phyloP scores from a whole-genome alignment of 2,797 vertebrate species.

The Enteromius argenteus region DNA sequence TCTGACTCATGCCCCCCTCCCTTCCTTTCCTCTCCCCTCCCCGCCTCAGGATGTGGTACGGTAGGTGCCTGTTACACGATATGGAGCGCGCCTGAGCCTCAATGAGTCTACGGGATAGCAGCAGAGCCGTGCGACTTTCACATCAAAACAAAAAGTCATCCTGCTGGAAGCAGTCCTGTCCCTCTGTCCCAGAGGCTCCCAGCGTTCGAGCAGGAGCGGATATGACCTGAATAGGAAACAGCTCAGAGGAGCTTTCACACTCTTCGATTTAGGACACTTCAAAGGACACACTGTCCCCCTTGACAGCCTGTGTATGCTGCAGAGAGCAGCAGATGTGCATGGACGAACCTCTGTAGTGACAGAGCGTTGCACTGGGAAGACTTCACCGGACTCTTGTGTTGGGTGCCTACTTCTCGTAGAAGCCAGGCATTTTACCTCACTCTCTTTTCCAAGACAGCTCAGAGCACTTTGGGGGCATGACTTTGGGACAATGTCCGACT shows the following conservation, averaged over 20 bases:
- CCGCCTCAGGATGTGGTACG: conserved; percentile 77
- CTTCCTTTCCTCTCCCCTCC: conserved; percentile 60
- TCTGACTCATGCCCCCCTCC: conserved; percentile 62
- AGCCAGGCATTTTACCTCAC: conserved; percentile 60
- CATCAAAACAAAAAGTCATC: conserved; percentile 67
- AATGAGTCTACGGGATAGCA: conserved; percentile 75
- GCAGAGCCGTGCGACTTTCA: conserved; percentile 62
- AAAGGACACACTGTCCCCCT: conserved; percentile 71
- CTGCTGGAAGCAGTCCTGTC: conserved; percentile 64
- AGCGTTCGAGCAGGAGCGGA: conserved; percentile 41
- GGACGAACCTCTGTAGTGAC: conserved; percentile 68
- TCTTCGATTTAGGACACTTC: conserved; percentile 66
- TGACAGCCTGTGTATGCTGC: conserved; percentile 70
- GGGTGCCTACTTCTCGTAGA: conserved; percentile 50
- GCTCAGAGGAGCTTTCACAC: conserved; percentile 48
- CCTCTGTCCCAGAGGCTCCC: conserved; percentile 58
- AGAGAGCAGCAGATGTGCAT: conserved; percentile 75
- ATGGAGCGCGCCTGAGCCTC: conserved; percentile 79
- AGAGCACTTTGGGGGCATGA: conserved; percentile 65
- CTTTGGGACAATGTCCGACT: conserved; percentile 84
- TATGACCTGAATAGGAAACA: conserved; percentile 55
- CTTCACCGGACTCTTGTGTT: conserved; percentile 55
- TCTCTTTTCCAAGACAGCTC: conserved; percentile 62
- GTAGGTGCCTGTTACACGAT: conserved; percentile 91
- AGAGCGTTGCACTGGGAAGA: conserved; percentile 54